These are phyloP conservation scores for Plotosus lineatus DNA, from an alignment of 2,113 vertebrate species.

Conservation along the genomic window DNA sequence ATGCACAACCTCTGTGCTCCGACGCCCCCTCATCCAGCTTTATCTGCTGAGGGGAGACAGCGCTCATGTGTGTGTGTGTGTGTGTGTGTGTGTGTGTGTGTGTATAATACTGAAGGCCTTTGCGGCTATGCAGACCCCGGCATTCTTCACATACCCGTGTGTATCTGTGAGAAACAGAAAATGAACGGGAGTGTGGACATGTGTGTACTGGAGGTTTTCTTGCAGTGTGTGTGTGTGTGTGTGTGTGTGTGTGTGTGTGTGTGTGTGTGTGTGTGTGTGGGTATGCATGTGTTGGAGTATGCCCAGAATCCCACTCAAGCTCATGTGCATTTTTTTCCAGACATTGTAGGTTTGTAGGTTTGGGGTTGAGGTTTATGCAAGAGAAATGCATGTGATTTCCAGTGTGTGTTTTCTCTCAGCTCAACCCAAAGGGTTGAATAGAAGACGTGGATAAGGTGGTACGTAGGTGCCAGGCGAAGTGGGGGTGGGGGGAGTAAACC, in stretches of 20 bases:
- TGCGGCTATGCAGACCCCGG: constrained; percentile 15
- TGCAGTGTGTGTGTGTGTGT: constrained; percentile 34
- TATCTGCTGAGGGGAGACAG: constrained; percentile 23
- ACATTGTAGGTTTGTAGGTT: constrained; percentile 1
- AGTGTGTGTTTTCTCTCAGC: constrained; percentile 9
- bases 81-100: too few species aligned
- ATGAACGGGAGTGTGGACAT: constrained; percentile 22
- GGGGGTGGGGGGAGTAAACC: constrained; percentile 25
- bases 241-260: constrained; percentile 31
- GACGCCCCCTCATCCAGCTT: constrained; percentile 19
- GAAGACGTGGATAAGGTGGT: constrained; percentile 38
- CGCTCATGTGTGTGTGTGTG: too few species aligned
- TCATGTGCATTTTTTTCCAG: constrained; percentile 16
- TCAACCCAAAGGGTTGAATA: constrained; percentile 30
- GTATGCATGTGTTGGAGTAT: constrained; percentile 31
- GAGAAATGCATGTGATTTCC: constrained; percentile 10
- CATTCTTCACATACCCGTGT: constrained; percentile 33
- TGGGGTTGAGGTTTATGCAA: constrained; percentile 12
- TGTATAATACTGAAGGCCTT: constrained; percentile 1
- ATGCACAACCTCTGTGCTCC: constrained; percentile 15
- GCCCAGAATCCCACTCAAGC: constrained; percentile 29
- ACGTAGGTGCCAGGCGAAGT: constrained; percentile 26
- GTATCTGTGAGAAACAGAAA: constrained; percentile 10
- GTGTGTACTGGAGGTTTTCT: constrained; percentile 32
- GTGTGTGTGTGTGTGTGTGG: too few species aligned